These are phyloP conservation scores for Andrena fulva DNA, from an alignment of 2,888 invertebrate genomes.

Conservation along the genomic window DNA sequence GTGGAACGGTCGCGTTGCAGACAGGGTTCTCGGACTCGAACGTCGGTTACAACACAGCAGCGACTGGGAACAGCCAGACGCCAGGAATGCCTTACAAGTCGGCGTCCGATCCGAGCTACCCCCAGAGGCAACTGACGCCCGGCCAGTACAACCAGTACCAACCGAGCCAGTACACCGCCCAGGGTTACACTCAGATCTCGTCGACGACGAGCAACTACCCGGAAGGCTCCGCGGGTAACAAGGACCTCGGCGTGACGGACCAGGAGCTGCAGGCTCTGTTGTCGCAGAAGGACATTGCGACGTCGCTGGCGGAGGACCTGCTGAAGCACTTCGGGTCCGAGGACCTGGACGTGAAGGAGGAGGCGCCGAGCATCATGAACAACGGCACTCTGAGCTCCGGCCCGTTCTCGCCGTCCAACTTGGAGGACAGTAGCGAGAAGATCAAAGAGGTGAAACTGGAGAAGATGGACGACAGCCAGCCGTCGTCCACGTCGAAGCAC, in stretches of 20 bases:
- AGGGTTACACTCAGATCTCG: slow-evolving; percentile 84
- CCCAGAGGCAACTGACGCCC: slow-evolving; percentile 73
- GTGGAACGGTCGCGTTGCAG: slow-evolving; percentile 84
- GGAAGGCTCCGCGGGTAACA: slow-evolving; percentile 78
- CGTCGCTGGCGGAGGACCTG: slow-evolving; percentile 94
- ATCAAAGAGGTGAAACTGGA: slow-evolving; percentile 84
- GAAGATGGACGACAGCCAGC: slow-evolving; percentile 71
- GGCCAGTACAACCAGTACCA: slow-evolving; percentile 76
- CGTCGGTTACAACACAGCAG: slow-evolving; percentile 83
- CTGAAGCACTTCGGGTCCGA: slow-evolving; percentile 93
- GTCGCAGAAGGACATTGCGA: slow-evolving; percentile 91
- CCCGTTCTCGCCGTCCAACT: slow-evolving; percentile 86
- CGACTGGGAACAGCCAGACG: slow-evolving; percentile 85
- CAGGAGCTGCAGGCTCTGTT: slow-evolving; percentile 90
- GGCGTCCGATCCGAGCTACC: slow-evolving; percentile 83
- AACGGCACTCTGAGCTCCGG: slow-evolving; percentile 85
- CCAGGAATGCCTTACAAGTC: slow-evolving; percentile 86
- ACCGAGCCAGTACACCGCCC: slow-evolving; percentile 79
- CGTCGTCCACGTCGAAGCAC: slow-evolving; percentile 71
- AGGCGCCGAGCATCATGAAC: slow-evolving; percentile 80
- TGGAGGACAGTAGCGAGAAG: slow-evolving; percentile 77
- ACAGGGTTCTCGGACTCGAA: slow-evolving; percentile 85
- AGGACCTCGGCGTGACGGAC: slow-evolving; percentile 88
- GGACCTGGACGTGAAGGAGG: slow-evolving; percentile 86
- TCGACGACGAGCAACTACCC: slow-evolving; percentile 83